phyloP scores from a whole-genome alignment of 2,797 vertebrate genomes.

The Setipinna tenuifilis region DNA sequence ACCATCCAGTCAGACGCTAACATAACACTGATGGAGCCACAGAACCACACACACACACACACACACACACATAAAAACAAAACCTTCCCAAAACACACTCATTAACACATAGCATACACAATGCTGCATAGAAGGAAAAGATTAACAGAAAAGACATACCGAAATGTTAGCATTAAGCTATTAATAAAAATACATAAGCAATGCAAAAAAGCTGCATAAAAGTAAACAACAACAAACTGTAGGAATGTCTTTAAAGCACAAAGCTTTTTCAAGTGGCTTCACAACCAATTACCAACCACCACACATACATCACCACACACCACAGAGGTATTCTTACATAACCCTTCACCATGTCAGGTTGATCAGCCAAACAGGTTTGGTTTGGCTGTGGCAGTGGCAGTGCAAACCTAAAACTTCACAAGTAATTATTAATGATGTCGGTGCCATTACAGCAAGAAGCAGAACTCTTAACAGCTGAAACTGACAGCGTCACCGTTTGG shows the following conservation, averaged over 20 bases:
- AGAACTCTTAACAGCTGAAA: not conserved
- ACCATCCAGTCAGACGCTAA: not conserved
- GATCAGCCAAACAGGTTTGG: not conserved
- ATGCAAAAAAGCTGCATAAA: too few relatives aligned
- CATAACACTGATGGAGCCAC: not conserved
- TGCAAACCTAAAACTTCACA: not conserved
- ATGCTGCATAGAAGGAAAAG: not conserved
- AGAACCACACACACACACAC: slow-evolving; percentile 42
- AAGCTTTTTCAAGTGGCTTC: too few relatives aligned
- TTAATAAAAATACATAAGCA: too few relatives aligned
- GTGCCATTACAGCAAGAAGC: not conserved
- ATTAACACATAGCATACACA: not conserved
- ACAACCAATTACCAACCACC: slow-evolving; percentile 13
- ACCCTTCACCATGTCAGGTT: not conserved
- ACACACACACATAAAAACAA: slow-evolving; percentile 23
- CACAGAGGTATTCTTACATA: not conserved
- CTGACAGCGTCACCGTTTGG: not conserved
- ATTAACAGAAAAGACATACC: not conserved
- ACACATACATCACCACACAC: slow-evolving; percentile 21
- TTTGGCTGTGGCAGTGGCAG: not conserved
- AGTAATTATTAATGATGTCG: not conserved
- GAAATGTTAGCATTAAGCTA: too few relatives aligned
- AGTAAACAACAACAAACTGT: too few relatives aligned
- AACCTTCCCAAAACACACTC: not conserved
- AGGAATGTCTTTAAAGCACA: too few relatives aligned